A percentile compares a stretch with the other conserved stretches of the same genome.
phyloP scores from a whole-genome alignment of 2,113 vertebrate genomes.

The Pampusana beccarii region DNA sequence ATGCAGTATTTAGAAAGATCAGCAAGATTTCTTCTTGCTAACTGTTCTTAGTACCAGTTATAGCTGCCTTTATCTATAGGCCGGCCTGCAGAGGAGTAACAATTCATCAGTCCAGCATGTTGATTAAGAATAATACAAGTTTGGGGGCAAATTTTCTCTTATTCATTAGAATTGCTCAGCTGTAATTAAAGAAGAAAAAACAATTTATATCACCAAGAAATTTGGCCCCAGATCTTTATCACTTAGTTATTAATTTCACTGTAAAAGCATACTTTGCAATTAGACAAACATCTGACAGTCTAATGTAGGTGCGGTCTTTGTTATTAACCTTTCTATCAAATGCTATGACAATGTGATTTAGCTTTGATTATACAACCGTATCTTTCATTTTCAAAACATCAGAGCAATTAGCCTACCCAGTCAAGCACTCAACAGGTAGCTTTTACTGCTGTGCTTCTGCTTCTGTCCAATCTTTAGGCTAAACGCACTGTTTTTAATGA shows the following conservation, averaged over 20 bases:
- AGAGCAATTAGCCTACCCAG: constrained; percentile 15
- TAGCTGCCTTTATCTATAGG: not conserved
- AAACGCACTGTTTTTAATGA: not conserved
- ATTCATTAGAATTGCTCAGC: not conserved
- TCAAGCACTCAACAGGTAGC: constrained; percentile 25
- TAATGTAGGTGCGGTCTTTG: not conserved
- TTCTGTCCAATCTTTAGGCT: not conserved
- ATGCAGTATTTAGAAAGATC: not conserved
- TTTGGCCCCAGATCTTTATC: not conserved
- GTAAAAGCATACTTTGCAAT: not conserved
- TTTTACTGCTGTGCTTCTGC: not conserved
- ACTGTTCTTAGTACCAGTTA: not conserved
- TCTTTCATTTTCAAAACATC: constrained; percentile 17
- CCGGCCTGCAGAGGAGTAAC: not conserved
- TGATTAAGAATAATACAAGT: not conserved
- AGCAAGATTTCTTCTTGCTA: not conserved
- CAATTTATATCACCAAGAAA: not conserved
- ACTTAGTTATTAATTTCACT: not conserved
- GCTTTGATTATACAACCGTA: constrained; percentile 1
- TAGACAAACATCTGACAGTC: not conserved
- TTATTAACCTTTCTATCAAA: constrained; percentile 34
- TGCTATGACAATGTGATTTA: constrained; percentile 12
- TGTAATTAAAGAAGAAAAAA: not conserved
- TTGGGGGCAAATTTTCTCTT: not conserved
- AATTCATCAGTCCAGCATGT: not conserved